Percentiles rank a stretch among this genome's conserved stretches.
Evolutionary conservation across 2,888 invertebrate genomes (phyloP).

Genomic region (Cryptus viduatorius): DNA sequence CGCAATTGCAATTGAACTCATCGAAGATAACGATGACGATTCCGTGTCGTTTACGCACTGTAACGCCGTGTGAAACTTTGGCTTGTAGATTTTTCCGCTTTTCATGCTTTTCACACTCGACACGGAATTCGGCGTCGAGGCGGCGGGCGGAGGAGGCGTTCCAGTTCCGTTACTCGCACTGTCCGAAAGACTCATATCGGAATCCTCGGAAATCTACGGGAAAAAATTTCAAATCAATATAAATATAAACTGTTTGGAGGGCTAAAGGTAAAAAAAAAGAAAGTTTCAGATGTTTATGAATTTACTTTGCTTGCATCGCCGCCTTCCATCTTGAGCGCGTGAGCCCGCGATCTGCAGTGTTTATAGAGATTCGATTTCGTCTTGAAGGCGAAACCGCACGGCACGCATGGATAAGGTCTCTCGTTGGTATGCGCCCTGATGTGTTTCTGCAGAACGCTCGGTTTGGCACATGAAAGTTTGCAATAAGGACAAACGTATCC

Average conservation of each 20-base stretch:
- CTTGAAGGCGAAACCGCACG: conserved; percentile 97
- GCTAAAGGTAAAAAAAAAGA: background rate
- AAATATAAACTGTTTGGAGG: conserved; percentile 49
- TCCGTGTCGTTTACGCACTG: conserved; percentile 78
- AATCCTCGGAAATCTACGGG: conserved; percentile 81
- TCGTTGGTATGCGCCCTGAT: conserved; percentile 97
- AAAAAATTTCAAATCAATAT: conserved; percentile 2
- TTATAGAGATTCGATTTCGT: conserved; percentile 97
- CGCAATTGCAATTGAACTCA: conserved; percentile 57
- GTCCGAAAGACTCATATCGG: conserved; percentile 82
- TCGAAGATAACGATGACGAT: conserved; percentile 71
- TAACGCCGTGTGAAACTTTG: conserved; percentile 90
- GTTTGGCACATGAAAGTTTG: conserved; percentile 95
- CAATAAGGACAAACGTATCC: conserved; percentile 95
- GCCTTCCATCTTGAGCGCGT: conserved; percentile 89
- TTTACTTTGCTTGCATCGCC: conserved; percentile 84
- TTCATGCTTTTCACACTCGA: conserved; percentile 77
- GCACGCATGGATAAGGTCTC: conserved; percentile 95
- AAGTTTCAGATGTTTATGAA: background rate
- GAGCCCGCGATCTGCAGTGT: conserved; percentile 92
- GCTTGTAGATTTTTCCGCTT: conserved; percentile 88
- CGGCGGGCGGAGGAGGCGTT: conserved; percentile 80
- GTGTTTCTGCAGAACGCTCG: conserved; percentile 97
- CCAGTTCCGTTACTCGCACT: conserved; percentile 83
- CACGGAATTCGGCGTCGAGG: conserved; percentile 57